Percentiles rank a stretch among this genome's conserved stretches.
These are phyloP conservation scores for Coptodon bakossiorum DNA, from an alignment of 2,113 vertebrate species.

Conservation along the genomic window DNA sequence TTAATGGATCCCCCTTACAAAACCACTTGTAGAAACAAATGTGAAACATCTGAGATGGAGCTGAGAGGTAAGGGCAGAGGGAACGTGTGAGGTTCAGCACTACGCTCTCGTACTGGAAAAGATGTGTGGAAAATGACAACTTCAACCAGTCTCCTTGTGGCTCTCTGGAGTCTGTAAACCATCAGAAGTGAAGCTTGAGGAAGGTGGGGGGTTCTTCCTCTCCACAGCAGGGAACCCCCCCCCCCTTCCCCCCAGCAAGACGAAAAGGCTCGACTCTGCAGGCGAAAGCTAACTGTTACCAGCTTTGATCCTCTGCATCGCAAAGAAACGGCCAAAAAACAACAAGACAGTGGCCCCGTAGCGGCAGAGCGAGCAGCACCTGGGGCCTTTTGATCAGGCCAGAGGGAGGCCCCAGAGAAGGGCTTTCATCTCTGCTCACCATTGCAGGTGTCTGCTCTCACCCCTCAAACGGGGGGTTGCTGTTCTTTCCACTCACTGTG, in stretches of 20 bases:
- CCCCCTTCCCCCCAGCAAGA: constrained; percentile 45
- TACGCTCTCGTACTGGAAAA: constrained; percentile 56
- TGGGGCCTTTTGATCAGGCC: constrained; percentile 74
- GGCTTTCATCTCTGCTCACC: constrained; percentile 69
- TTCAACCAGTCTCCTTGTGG: constrained; percentile 46
- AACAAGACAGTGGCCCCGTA: constrained; percentile 54
- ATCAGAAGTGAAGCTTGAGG: constrained; percentile 47
- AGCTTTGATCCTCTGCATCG: constrained; percentile 75
- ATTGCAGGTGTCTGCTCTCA: constrained; percentile 68
- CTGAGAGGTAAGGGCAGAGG: constrained; percentile 34
- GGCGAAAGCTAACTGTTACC: constrained; percentile 77
- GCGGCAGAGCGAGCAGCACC: constrained; percentile 61
- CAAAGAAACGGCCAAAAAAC: constrained; percentile 61
- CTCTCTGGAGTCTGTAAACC: constrained; percentile 53
- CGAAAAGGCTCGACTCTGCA: constrained; percentile 67
- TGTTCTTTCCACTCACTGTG: constrained; percentile 6
- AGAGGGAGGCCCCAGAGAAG: constrained; percentile 36
- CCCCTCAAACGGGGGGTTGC: constrained; percentile 28
- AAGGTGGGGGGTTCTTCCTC: constrained; percentile 55
- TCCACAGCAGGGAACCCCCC: constrained; percentile 66
- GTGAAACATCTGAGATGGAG: constrained; percentile 55
- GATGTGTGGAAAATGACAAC: constrained; percentile 69
- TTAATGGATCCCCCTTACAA: constrained; percentile 36
- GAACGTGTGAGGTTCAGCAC: constrained; percentile 61
- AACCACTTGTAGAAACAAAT: constrained; percentile 68